Evolutionary conservation across 30 jellyfish, hydroid and myxozoan species (phyloP).

Genomic region (Pseudorhiza aurosa): DNA sequence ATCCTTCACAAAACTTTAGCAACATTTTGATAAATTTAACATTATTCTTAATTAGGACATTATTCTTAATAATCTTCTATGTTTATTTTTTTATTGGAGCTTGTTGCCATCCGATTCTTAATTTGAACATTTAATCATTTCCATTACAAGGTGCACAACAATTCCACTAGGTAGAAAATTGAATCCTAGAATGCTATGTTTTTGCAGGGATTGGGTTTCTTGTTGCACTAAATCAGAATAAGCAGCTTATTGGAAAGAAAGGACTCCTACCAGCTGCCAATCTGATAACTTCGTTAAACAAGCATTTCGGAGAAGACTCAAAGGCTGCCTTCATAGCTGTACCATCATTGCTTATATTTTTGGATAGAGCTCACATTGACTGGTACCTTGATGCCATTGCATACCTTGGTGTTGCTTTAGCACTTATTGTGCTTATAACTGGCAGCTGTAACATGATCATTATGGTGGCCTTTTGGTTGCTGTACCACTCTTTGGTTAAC

Average conservation of each 20-base stretch:
- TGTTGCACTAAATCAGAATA: slow-evolving; percentile 64
- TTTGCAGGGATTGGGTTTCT: slow-evolving; percentile 52
- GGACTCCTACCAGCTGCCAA: slow-evolving; percentile 66
- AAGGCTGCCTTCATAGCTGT: slow-evolving; percentile 19
- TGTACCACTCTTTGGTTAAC: slow-evolving; percentile 69
- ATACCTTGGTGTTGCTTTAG: slow-evolving; percentile 40
- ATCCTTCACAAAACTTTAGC: no score
- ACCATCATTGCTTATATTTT: slow-evolving; percentile 53
- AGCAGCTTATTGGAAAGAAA: slow-evolving; percentile 56
- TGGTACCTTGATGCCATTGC: slow-evolving; percentile 62
- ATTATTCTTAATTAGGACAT: no score
- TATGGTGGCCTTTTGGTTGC: slow-evolving; percentile 51
- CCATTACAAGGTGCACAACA: neutral
- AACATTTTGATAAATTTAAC: no score
- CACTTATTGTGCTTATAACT: slow-evolving; percentile 30
- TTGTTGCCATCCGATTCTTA: no score
- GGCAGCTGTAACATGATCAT: slow-evolving; percentile 55
- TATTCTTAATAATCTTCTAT: no score
- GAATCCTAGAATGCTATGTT: neutral
- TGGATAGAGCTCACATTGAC: slow-evolving; percentile 24
- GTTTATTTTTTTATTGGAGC: no score
- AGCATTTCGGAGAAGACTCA: slow-evolving; percentile 31
- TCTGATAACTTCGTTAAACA: slow-evolving; percentile 3
- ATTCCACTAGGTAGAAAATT: neutral
- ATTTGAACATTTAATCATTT: neutral